Evolutionary conservation across 35 echinoderm and acorn worm genomes (phyloP), one percentile per base, ranked within the genome.

Genomic region (Apostichopus japonicus): DNA sequence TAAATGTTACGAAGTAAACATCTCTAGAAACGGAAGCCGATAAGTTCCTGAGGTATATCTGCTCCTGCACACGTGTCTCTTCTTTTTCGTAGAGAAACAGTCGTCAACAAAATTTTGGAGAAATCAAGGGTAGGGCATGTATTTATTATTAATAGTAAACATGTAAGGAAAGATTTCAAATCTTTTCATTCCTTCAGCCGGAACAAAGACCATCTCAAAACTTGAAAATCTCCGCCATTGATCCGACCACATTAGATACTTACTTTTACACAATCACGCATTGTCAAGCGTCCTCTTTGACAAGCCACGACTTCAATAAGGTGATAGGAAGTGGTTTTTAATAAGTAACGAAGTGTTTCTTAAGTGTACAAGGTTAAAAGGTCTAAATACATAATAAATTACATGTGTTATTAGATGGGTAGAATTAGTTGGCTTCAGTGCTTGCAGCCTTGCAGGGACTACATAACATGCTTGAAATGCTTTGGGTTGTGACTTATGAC

Each of bases 281-380:
- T 67, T 67, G 63, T 67, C 63, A 19, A 67, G 63, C 63, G 63
- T 19, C 19, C 0, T 10, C 63, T 67, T 67, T 44, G 11, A 19
- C 63, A 0, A 67, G 63, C 19, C 63, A 15, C 19, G 63, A 1
- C 63, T 54, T 54, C 27, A 54, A 83, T 16, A 52, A 55, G 52
- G 16, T 1, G 8, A 83, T 44, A 83, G 79, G 79, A 83, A 55
- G 79, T 83, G 44, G 44, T 52, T 19, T 44, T 83, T 44, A 83
- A 83, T 83, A 83, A 83, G 79, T 83, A 83, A 83, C 79, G 79
- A 83, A 16, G 63, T 67, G 33, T 44, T 44, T 44, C 33, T 44
- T 44, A 44, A 44, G 33, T 44, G 63, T 11, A 67, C 63, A 67
- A 67, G 63, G 14, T 67, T 67, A 19, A 11, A 67, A 67, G 63